These are phyloP conservation scores for Cassiopea xamachana DNA, from an alignment of 30 jellyfish, hydroid and myxozoan species.

Conservation along the genomic window DNA sequence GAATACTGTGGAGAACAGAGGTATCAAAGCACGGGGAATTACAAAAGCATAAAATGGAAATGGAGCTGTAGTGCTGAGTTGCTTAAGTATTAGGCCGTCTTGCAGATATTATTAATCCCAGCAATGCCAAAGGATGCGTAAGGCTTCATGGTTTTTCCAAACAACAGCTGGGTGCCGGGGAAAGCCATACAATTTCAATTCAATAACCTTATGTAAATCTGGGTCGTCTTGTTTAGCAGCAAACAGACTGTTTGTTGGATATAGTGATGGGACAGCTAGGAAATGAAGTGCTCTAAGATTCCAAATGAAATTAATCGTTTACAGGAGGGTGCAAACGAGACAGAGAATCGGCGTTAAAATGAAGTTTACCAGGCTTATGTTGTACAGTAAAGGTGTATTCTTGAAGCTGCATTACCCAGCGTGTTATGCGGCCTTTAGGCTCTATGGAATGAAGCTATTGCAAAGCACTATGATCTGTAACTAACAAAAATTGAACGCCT, in stretches of 20 bases:
- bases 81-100: not conserved
- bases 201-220: not conserved
- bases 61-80: not conserved
- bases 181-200: not conserved
- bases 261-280: not conserved
- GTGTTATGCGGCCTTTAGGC: constrained; percentile 44
- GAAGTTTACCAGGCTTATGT: not conserved
- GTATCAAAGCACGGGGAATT: not conserved
- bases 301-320: not conserved
- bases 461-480: constrained; percentile 40
- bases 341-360: not conserved
- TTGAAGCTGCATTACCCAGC: constrained; percentile 45
- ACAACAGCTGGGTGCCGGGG: not conserved
- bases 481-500: constrained; percentile 12
- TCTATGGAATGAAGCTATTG: not conserved
- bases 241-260: not conserved
- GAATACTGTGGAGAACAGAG: not conserved
- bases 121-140: constrained; percentile 1
- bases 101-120: not conserved
- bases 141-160: not conserved
- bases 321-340: not conserved
- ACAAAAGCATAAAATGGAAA: not conserved
- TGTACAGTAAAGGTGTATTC: not conserved
- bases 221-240: not conserved
- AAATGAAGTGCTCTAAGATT: not conserved